Percentiles rank a stretch among this genome's conserved stretches.
phyloP scores from a whole-genome alignment of 53 echinoderm and acorn worm species.

The Stichopus horrens region DNA sequence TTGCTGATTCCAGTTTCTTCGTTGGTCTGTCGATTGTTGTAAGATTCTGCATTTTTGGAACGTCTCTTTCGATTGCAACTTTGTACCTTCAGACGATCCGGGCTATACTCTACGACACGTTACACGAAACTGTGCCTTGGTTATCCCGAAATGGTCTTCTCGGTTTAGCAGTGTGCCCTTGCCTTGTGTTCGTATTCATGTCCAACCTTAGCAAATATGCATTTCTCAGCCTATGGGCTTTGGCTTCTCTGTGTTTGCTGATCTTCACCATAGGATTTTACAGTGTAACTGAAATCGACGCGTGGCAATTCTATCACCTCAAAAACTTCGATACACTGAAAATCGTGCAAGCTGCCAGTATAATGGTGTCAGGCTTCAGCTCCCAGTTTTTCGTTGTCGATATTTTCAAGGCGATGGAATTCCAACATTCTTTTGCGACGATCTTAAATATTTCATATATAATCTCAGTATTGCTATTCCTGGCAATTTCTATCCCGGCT shows the following conservation, averaged over 20 bases:
- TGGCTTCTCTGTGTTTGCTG: not conserved
- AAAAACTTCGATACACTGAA: not conserved
- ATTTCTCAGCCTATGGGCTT: conserved; percentile 6
- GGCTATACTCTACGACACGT: conserved; percentile 7
- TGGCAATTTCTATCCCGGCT: not conserved
- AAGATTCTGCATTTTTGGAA: not conserved
- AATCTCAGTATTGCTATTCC: conserved; percentile 2
- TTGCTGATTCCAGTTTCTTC: conserved; percentile 8
- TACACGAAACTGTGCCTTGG: not conserved
- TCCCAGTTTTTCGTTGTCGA: conserved; percentile 32
- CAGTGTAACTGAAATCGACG: not conserved
- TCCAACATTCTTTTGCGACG: not conserved
- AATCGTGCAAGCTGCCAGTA: not conserved
- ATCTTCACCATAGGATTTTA: not conserved
- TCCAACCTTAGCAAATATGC: not conserved
- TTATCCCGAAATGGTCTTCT: not conserved
- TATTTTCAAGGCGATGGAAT: not conserved
- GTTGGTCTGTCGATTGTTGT: not conserved
- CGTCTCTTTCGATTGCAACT: conserved; percentile 7
- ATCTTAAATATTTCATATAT: not conserved
- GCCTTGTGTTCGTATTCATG: conserved; percentile 16
- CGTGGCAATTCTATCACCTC: conserved; percentile 12
- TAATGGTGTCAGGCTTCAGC: conserved; percentile 23
- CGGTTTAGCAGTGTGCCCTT: not conserved
- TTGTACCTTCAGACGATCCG: conserved; percentile 26